Base-by-base conservation (phyloP, 2,888 invertebrate genomes). In the Ochropleura plecta region DNA sequence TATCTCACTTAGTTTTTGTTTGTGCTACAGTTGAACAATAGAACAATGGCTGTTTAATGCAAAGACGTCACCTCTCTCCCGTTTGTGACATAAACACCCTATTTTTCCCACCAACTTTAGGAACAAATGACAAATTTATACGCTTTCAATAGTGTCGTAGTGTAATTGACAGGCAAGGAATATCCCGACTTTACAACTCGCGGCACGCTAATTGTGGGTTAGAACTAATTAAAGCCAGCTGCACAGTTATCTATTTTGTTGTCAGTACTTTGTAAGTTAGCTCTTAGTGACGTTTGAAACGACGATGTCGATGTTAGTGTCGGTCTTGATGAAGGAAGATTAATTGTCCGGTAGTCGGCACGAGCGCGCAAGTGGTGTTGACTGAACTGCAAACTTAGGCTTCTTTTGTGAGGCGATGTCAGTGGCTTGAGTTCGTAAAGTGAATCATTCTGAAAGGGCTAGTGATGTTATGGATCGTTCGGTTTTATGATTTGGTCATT, bases 281-380 rank as follows among this genome's bases (percentile, higher is more conserved):
- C 73, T 81, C 76, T 69, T 62, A 65, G 66, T 66, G 71, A 83
- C 73, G 44, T 65, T 76, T 73, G 53, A 65, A 76, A 81, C 65
- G 67, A 51, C 44, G 9, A 49, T 42, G 53, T 60, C 49, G 59
- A 57, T 59, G 73, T 57, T n/a, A 46, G 66, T 48, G 62, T 40
- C 66, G 40, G 48, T 40, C 20, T 51, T 78, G 65, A 66, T 73
- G 78, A 68, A 76, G 64, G 60, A 78, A 83, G 81, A 85, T 85
- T 83, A 75, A 85, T 78, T 72, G 76, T 69, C 42, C 59, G 30
- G 53, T 40, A 42, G 59, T 65, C 63, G 30, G 55, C 55, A 69
- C 48, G 62, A 51, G 64, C 69, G 18, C 51, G 9, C 65, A 1
- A n/a, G 40, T 42, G 18, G 46, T 55, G 59, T 64, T 65, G 53